Evolutionary conservation across 2,113 vertebrate genomes (phyloP).

Genomic region (Lepus timidus): DNA sequence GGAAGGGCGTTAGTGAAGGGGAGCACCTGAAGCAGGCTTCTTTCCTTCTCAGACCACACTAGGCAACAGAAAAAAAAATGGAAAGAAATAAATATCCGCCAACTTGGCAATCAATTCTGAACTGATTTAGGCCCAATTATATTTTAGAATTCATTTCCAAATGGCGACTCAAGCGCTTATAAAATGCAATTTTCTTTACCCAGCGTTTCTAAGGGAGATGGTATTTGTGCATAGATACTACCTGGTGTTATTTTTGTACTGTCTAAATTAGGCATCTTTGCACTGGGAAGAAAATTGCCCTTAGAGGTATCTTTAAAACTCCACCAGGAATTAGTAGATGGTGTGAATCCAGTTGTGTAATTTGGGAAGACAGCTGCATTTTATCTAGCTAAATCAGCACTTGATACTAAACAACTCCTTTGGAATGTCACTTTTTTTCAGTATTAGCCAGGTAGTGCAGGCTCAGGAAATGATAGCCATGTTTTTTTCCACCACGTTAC

Average conservation of each 20-base stretch:
- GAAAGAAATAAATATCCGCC: background rate
- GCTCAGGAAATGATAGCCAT: conserved; percentile 49
- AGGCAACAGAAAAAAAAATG: background rate
- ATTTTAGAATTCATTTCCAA: conserved; percentile 49
- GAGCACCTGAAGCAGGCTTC: background rate
- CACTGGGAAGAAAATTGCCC: conserved; percentile 71
- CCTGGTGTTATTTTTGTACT: conserved; percentile 16
- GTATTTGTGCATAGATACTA: conserved; percentile 40
- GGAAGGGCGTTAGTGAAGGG: background rate
- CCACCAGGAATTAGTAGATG: conserved; percentile 69
- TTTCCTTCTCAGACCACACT: background rate
- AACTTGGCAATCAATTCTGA: conserved; percentile 33
- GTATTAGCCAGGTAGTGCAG: background rate
- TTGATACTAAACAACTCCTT: conserved; percentile 63
- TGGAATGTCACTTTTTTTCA: conserved; percentile 24
- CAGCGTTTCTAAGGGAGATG: conserved; percentile 52
- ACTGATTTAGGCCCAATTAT: conserved; percentile 18
- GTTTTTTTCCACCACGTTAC: background rate
- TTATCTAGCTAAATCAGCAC: conserved; percentile 76
- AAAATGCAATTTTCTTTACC: conserved; percentile 58
- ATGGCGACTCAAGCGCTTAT: conserved; percentile 27
- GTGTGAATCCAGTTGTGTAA: conserved; percentile 79
- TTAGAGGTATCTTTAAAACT: conserved; percentile 78
- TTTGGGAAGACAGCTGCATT: conserved; percentile 78
- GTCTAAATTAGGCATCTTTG: conserved; percentile 66